Evolutionary conservation across 2,797 vertebrate species (phyloP).

Genomic region (Ataeniobius toweri): DNA sequence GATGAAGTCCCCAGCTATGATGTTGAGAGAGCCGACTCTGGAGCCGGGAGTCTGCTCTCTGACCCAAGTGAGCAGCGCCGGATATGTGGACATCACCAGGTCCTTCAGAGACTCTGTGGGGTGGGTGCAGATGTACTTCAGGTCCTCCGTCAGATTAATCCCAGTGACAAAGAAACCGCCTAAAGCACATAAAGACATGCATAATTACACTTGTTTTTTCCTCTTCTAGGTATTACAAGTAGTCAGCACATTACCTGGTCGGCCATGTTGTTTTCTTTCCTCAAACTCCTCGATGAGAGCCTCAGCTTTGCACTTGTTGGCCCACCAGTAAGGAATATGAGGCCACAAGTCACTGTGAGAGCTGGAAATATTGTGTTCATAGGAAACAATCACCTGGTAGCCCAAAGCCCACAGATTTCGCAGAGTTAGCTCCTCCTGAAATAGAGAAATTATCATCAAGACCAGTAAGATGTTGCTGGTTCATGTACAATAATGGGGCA

Average conservation of each 20-base stretch:
- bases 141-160: slow-evolving; percentile 90
- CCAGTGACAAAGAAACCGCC: slow-evolving; percentile 91
- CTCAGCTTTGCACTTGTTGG: slow-evolving; percentile 83
- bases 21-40: slow-evolving; percentile 80
- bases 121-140: slow-evolving; percentile 86
- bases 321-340: slow-evolving; percentile 93
- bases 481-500: background rate
- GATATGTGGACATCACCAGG: slow-evolving; percentile 87
- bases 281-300: slow-evolving; percentile 87
- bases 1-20: slow-evolving; percentile 93
- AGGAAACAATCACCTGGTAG: slow-evolving; percentile 88
- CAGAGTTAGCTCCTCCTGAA: slow-evolving; percentile 85
- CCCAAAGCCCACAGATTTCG: slow-evolving; percentile 84
- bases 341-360: slow-evolving; percentile 86
- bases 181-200: slow-evolving; percentile 55
- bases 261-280: slow-evolving; percentile 80
- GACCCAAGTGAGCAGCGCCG: slow-evolving; percentile 85
- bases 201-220: background rate
- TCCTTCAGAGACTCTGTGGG: slow-evolving; percentile 85
- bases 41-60: slow-evolving; percentile 84
- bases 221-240: background rate
- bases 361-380: slow-evolving; percentile 78
- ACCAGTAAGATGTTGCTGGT: background rate
- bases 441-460: slow-evolving; percentile 23
- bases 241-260: slow-evolving; percentile 82